A percentile compares a stretch with the other conserved stretches of the same genome.
These are phyloP conservation scores for Pristionchus fissidentatus DNA, from an alignment of 2,888 invertebrate genomes.

Conservation along the genomic window DNA sequence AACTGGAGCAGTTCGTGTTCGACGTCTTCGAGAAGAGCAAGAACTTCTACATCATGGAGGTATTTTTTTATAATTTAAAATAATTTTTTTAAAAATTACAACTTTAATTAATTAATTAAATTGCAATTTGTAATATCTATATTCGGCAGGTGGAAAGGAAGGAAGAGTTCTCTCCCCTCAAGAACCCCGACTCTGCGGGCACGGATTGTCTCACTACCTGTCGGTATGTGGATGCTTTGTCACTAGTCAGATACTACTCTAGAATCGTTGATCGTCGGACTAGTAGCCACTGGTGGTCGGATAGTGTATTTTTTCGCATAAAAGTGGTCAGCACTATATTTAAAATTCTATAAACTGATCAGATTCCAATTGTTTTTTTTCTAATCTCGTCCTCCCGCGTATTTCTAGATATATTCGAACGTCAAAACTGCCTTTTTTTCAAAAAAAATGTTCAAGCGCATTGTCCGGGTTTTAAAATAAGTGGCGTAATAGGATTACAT, in stretches of 20 bases:
- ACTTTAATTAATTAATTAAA: not conserved
- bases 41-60: constrained; percentile 88
- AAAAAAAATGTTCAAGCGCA: too few species aligned
- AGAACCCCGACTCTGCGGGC: constrained; percentile 89
- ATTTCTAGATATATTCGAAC: too few species aligned
- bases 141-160: constrained; percentile 84
- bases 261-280: too few species aligned
- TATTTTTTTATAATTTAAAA: not conserved
- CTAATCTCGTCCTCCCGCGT: too few species aligned
- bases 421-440: too few species aligned
- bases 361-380: too few species aligned
- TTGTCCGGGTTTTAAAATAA: too few species aligned
- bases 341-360: not conserved
- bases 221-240: constrained; percentile 18
- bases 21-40: constrained; percentile 95
- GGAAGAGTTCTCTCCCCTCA: constrained; percentile 95
- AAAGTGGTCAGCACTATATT: too few species aligned
- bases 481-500: too few species aligned
- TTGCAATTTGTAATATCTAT: not conserved
- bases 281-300: too few species aligned
- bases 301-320: too few species aligned
- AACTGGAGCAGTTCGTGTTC: constrained; percentile 99
- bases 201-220: constrained; percentile 86
- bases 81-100: not conserved
- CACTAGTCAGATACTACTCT: too few species aligned